Evolutionary conservation across 2,888 invertebrate species (phyloP), one percentile per base, ranked within the genome.

Genomic region (Acleris emargana): DNA sequence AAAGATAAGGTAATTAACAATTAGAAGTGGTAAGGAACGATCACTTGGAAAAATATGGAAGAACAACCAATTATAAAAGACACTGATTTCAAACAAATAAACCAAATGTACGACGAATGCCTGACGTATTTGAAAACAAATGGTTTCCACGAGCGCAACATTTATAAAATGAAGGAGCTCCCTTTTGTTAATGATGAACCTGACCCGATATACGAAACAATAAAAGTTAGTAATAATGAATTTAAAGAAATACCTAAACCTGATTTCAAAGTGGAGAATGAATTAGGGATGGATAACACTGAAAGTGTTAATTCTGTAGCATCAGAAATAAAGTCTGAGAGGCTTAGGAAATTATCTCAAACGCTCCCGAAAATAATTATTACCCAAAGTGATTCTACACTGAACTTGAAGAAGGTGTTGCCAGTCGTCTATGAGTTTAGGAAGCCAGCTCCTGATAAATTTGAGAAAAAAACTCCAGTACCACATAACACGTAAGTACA

Each of bases 291-390:
- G 0, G 78, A 72, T 22, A 64, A 61, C 25, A 9, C 32, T 3
- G 84, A 82, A 68, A 88, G 86, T 62, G 63, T 82, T 0, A 77
- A 77, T 58, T 84, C 86, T 0, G 53, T 79, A 1, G 70, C 72
- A 43, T 80, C 79, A 3, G 86, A 87, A 22, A 67, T 76, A 0
- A 83, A 81, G 68, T 89, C 91, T 0, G 84, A 85, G 17, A 80
- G 91, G 62, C 70, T 91, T 11, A 78, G 90, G 28, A 88, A 80
- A 68, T 57, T 91, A 0, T 92, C 91, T 0, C 82, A 84, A 59
- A 88, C 88, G 47, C 66, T 91, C 7, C 91, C 91, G 0, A 91
- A 86, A 70, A 92, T 92, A 3, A 84, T 91, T 1, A 89, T 92
- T 42, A 91, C 91, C 0, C 84, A 89, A 57, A 91, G 91, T 66